phyloP scores from a whole-genome alignment of 1,140 invertebrate genomes.

The Zaprionus tsacasi region DNA sequence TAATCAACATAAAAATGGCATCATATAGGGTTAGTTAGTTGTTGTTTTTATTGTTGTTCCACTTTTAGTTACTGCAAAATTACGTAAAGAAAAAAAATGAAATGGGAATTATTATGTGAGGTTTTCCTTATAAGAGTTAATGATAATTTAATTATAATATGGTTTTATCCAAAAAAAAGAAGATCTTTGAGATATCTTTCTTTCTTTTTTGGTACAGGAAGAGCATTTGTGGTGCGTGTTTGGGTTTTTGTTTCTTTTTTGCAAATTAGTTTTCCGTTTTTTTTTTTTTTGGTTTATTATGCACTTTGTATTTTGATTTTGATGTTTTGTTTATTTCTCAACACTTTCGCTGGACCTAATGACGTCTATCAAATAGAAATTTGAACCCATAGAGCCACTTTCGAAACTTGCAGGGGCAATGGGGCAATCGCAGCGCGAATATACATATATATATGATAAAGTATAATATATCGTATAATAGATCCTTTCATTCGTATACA shows the following conservation, averaged over 20 bases:
- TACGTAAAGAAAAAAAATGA: constrained; percentile 26
- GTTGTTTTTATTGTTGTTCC: constrained; percentile 14
- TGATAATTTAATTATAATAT: constrained; percentile 8
- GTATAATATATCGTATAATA: background rate
- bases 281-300: constrained; percentile 24
- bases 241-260: constrained; percentile 7
- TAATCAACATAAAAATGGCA: constrained; percentile 69
- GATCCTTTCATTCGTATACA: background rate
- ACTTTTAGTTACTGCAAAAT: constrained; percentile 19
- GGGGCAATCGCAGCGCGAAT: background rate
- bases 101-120: constrained; percentile 6
- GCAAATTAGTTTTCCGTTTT: constrained; percentile 23
- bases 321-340: constrained; percentile 18
- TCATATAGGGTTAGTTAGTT: constrained; percentile 37
- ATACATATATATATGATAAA: background rate
- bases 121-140: background rate
- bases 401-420: constrained; percentile 24
- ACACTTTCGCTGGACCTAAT: constrained; percentile 56
- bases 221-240: constrained; percentile 9
- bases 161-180: background rate
- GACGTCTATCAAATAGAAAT: constrained; percentile 61
- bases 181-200: background rate
- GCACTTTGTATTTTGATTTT: constrained; percentile 24
- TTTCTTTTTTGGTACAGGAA: background rate
- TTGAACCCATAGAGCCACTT: constrained; percentile 28